These are phyloP conservation scores for Furcifer pardalis DNA, from an alignment of 2,797 vertebrate genomes.

Conservation along the genomic window DNA sequence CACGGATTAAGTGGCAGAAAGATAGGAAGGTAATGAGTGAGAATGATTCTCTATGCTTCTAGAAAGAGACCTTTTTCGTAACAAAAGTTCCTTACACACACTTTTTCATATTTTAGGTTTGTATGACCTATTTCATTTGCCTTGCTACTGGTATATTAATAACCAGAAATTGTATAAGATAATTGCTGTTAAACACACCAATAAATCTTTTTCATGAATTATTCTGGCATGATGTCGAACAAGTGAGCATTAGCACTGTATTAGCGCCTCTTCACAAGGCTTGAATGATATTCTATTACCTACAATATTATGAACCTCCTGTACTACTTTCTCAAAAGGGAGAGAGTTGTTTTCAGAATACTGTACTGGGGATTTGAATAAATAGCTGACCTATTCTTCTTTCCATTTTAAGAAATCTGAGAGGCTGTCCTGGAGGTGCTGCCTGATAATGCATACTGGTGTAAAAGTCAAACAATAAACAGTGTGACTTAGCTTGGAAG, in stretches of 20 bases:
- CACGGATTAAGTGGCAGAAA: not conserved
- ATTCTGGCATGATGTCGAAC: not conserved
- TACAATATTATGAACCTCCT: not conserved
- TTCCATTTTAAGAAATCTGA: not conserved
- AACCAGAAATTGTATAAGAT: not conserved
- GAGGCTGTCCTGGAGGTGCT: not conserved
- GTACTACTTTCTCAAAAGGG: not conserved
- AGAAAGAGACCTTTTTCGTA: not conserved
- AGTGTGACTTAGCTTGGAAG: constrained; percentile 8
- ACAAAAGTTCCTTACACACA: not conserved
- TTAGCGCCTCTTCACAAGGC: not conserved
- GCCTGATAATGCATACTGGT: not conserved
- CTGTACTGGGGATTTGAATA: not conserved
- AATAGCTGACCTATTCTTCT: not conserved
- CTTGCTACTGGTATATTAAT: constrained; percentile 18
- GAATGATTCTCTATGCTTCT: not conserved
- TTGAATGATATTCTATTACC: not conserved
- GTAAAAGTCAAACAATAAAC: not conserved
- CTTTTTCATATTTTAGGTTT: not conserved
- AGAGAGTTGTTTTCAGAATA: not conserved
- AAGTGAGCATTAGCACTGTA: not conserved
- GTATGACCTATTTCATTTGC: constrained; percentile 25
- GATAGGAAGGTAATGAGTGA: not conserved
- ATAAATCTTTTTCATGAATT: not conserved
- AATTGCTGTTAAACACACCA: not conserved